Conservation (phyloP, 2,797 vertebrate species). For the Urosaurus nigricauda region DNA sequence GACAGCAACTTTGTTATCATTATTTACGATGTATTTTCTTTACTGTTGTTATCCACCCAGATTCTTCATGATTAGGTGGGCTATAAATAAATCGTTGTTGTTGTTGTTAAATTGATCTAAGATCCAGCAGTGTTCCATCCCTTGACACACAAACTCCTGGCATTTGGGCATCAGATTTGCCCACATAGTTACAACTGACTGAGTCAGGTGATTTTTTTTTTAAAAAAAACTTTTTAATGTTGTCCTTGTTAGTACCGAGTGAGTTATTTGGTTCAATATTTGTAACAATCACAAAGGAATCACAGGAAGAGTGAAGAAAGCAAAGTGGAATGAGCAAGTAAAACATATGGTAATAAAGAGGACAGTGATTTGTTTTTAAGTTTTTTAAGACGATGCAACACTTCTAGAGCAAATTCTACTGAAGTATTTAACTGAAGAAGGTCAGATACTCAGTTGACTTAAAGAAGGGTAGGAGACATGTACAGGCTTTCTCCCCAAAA, state of each 20-base stretch:
- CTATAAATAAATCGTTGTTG: not conserved
- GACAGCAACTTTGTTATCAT: too few species aligned
- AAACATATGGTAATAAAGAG: not conserved
- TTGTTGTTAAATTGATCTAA: not conserved
- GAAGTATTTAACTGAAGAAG: not conserved
- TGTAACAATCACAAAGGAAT: not conserved
- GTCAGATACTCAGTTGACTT: not conserved
- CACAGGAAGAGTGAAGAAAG: not conserved
- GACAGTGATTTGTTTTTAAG: not conserved
- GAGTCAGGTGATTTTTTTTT: not conserved
- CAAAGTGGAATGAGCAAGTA: not conserved
- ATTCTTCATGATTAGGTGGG: too few species aligned
- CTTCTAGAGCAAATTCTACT: not conserved
- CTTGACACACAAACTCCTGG: not conserved
- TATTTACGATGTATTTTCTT: too few species aligned
- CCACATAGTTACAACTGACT: not conserved
- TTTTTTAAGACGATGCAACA: not conserved
- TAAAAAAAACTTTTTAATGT: not conserved
- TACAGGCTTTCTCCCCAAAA: too few species aligned
- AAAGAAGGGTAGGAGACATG: not conserved
- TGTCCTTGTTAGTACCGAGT: not conserved
- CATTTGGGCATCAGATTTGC: not conserved
- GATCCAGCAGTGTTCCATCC: not conserved
- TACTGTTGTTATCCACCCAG: too few species aligned
- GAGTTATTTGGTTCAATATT: not conserved